Conservation (phyloP, 2,888 invertebrate species). For the Cecidostiba fungosa region DNA sequence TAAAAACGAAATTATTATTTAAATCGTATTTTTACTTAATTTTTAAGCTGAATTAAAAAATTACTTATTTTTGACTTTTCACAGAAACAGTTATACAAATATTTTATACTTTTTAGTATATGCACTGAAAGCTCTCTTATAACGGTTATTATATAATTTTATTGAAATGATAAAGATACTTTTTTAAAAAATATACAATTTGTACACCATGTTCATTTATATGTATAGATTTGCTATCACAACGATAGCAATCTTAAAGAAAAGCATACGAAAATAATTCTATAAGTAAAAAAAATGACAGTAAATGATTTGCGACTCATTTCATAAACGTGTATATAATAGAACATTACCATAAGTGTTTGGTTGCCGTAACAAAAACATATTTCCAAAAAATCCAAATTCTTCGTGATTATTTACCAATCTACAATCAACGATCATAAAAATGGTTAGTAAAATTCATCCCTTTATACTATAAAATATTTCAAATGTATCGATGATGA, state of each 20-base stretch:
- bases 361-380: background rate
- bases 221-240: too few relatives aligned
- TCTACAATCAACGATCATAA: background rate
- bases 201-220: too few relatives aligned
- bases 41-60: background rate
- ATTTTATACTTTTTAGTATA: too few relatives aligned
- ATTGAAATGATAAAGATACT: too few relatives aligned
- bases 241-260: too few relatives aligned
- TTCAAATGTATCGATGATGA: too few relatives aligned
- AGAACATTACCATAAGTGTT: background rate
- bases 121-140: too few relatives aligned
- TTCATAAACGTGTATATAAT: background rate
- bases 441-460: background rate
- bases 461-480: too few relatives aligned
- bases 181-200: too few relatives aligned
- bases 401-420: background rate
- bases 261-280: background rate
- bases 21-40: background rate
- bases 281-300: background rate
- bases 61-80: background rate
- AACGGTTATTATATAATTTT: too few relatives aligned
- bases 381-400: background rate
- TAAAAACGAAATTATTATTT: background rate
- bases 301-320: background rate
- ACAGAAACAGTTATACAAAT: too few relatives aligned